Evolutionary conservation across 2,888 invertebrate species (phyloP), one percentile per base, ranked within the genome.

Genomic region (Dendrolimus houi): DNA sequence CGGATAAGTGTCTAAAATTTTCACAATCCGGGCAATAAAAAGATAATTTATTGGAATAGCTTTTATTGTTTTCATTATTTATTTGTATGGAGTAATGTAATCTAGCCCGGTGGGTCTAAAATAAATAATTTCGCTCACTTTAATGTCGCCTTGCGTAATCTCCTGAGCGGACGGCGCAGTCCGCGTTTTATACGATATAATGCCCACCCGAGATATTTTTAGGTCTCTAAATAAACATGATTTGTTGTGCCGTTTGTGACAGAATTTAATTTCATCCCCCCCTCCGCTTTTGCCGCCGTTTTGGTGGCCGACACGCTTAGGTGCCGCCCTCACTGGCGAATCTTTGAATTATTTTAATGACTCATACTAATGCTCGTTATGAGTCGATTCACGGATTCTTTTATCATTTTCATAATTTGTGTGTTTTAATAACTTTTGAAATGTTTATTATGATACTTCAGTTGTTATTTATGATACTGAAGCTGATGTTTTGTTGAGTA

Each of bases 21-120:
- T 90, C 89, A 90, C 90, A 90, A 90, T 89, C 89, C 89, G 83
- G 47, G 90, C 87, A 91, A 89, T 90, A 90, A 90, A 90, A 91
- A 90, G 89, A 89, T 90, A 90, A 91, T 90, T 90, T 91, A 89
- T 89, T 87, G 89, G 86, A 88, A 90, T 89, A 87, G 87, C 89
- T 88, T 87, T 90, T 90, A 91, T 89, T 91, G 89, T 89, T 89
- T 91, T 88, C 83, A 83, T 89, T 90, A 90, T 89, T 89, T 89
- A 90, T 90, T 89, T 88, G 86, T 89, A 89, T 89, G 89, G 86
- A 88, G 89, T 89, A 89, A 89, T 89, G 87, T 90, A 90, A 89
- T 89, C 90, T 90, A 89, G 89, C 84, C 77, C 83, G 80, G 72
- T 71, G 83, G 82, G 85, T 77, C 89, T 89, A 89, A 88, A 89